Evolutionary conservation across 2,113 vertebrate genomes (phyloP), one percentile per base, ranked within the genome.

Genomic region (Erinaceus europaeus): DNA sequence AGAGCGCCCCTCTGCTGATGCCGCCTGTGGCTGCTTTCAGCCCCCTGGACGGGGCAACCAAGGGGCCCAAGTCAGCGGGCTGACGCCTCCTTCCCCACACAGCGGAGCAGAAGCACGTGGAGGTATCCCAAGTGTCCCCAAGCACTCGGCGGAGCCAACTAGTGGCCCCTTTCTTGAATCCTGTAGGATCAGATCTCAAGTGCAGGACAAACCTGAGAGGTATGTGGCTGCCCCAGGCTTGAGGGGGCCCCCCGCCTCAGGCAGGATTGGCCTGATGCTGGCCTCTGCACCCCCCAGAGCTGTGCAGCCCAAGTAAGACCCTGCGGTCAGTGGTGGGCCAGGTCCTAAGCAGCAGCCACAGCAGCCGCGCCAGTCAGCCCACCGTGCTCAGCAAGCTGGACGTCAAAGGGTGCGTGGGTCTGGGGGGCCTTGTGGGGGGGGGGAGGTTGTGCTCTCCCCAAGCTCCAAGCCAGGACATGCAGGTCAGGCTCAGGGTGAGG

Each of bases 331-430:
- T 0, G 32, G 0, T 12, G 9, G 38, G n/a, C 21, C 71, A 18
- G 5, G 0, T 0, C 9, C 9, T n/a, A 3, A 13, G 61, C 4
- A 27, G 6, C 36, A 11, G 13, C 4, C 11, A 12, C 34, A 72
- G 2, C 40, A 25, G 36, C 36, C 36, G 62, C 36, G 18, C 11
- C 18, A 38, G 62, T 36, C 3, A 20, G 21, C 12, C 25, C 55
- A 57, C 55, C 55, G 17, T 57, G 25, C 62, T 23, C 8, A 9
- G 62, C 0, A 1, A 25, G 4, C 13, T 64, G 42, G 83, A 88
- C 2, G 18, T 20, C 46, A 44, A 46, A 59, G 4, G 23, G 95
- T 95, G 89, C 94, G 93, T 89, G 64, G 68, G 17, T 12, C 29
- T n/a, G 2, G 0, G 32, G 32, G 20, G 64, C 6, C 11, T 29